A percentile compares a stretch with the other conserved stretches of the same genome.
Conservation (phyloP, 1,140 invertebrate species). For the Venturia canescens region DNA sequence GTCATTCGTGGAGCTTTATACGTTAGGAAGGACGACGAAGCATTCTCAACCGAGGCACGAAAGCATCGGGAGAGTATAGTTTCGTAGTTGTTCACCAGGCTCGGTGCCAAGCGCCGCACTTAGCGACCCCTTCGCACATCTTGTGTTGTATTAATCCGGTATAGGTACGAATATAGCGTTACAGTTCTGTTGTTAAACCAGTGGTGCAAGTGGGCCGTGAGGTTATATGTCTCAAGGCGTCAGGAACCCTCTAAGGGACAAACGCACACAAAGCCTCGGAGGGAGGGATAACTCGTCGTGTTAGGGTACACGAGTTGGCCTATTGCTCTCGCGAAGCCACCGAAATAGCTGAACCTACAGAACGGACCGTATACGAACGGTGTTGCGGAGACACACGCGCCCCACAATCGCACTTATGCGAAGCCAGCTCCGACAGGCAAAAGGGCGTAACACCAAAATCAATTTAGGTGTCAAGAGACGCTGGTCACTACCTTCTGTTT, state of each 20-base stretch:
- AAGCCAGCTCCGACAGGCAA: not conserved
- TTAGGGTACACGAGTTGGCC: not conserved
- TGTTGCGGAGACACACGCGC: not conserved
- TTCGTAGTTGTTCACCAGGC: not conserved
- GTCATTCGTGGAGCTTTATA: too few species aligned
- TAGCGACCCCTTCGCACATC: not conserved
- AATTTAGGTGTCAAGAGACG: not conserved
- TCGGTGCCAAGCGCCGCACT: not conserved
- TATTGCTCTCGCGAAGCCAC: slow-evolving; percentile 24
- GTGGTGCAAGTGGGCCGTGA: not conserved
- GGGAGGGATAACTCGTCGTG: not conserved
- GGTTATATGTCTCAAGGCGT: slow-evolving; percentile 21
- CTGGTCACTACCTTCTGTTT: slow-evolving; percentile 9
- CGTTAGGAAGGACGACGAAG: too few species aligned
- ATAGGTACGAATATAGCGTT: not conserved
- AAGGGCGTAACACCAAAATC: not conserved
- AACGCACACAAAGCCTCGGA: slow-evolving; percentile 3
- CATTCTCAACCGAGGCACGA: too few species aligned
- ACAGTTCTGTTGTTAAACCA: not conserved
- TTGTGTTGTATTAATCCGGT: not conserved
- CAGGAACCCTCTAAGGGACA: slow-evolving; percentile 30
- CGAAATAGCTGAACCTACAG: slow-evolving; percentile 4
- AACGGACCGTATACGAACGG: not conserved
- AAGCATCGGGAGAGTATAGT: too few species aligned
- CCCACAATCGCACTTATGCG: not conserved